These are phyloP conservation scores for Melanophora roralis DNA, from an alignment of 2,888 invertebrate species.

Conservation along the genomic window DNA sequence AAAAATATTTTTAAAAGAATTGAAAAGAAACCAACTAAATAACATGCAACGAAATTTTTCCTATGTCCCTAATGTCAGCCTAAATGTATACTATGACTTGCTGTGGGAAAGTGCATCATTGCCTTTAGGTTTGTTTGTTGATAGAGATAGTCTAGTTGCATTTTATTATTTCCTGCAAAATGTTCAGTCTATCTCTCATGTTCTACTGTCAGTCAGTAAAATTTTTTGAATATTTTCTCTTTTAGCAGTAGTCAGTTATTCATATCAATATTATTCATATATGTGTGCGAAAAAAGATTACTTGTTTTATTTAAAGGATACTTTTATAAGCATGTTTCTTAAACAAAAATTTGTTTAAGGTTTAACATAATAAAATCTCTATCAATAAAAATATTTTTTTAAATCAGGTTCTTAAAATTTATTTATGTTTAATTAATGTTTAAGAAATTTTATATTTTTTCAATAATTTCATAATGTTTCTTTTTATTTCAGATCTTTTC, in stretches of 20 bases:
- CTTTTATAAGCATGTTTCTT: too few species aligned
- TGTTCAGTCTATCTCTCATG: constrained; percentile 14
- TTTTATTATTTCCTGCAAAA: neutral
- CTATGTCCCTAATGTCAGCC: neutral
- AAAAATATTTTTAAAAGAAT: neutral
- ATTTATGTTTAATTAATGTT: too few species aligned
- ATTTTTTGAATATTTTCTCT: neutral
- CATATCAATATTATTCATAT: neutral
- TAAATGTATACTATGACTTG: neutral
- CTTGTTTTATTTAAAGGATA: too few species aligned
- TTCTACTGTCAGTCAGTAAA: constrained; percentile 35
- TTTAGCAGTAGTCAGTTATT: neutral
- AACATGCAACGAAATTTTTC: neutral
- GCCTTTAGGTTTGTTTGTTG: neutral
- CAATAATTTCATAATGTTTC: too few species aligned
- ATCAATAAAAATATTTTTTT: too few species aligned
- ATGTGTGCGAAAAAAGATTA: neutral
- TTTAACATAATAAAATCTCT: too few species aligned
- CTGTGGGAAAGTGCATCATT: neutral
- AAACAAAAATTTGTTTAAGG: too few species aligned
- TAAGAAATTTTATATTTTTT: too few species aligned
- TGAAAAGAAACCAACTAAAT: constrained; percentile 1
- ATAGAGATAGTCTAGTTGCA: neutral
- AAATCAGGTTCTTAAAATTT: too few species aligned
- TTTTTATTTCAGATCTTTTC: too few species aligned